Evolutionary conservation across 2,113 vertebrate species (phyloP), one percentile per base, ranked within the genome.

Genomic region (Synodontis membranacea): DNA sequence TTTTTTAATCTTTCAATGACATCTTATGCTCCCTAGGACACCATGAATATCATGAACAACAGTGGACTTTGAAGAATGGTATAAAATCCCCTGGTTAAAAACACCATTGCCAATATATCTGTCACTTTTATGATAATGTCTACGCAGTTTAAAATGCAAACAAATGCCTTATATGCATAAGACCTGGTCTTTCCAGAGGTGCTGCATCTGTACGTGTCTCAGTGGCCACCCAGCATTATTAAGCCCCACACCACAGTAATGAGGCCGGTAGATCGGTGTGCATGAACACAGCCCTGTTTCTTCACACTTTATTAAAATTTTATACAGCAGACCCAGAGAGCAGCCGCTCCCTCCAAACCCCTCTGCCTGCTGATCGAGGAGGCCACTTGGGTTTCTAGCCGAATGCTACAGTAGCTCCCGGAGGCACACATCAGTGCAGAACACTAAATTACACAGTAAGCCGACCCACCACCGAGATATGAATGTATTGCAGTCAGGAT

Each of bases 301-400:
- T 44, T 54, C 70, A 66, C 62, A 78, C 86, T 87, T 89, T 82
- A 89, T 89, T 86, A 87, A 89, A 80, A 84, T 87, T 83, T 89
- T 70, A 87, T 87, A 46, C 83, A 83, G 83, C 75, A 60, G 78
- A 87, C 42, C 52, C 85, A 86, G 28, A 58, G 76, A 82, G 48
- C n/a, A 17, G 83, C 44, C 52, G 0, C 54, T 75, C n/a, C 37
- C 31, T 50, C 58, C 34, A 54, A 3, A n/a, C n/a, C 11, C 28
- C 31, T 37, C 58, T 34, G 54, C 60, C 37, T 46, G 83, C 78
- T n/a, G 7, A 19, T 31, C 23, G 12, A 81, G 50, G 14, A 83
- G 52, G 7, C 58, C 58, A 68, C 44, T 78, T 46, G 62, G 56
- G 70, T 86, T 70, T 70, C 48, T 23, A 60, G 70, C 21, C 31